Evolutionary conservation across 2,797 vertebrate species (phyloP).

Genomic region (Tauraco hartlaubi): DNA sequence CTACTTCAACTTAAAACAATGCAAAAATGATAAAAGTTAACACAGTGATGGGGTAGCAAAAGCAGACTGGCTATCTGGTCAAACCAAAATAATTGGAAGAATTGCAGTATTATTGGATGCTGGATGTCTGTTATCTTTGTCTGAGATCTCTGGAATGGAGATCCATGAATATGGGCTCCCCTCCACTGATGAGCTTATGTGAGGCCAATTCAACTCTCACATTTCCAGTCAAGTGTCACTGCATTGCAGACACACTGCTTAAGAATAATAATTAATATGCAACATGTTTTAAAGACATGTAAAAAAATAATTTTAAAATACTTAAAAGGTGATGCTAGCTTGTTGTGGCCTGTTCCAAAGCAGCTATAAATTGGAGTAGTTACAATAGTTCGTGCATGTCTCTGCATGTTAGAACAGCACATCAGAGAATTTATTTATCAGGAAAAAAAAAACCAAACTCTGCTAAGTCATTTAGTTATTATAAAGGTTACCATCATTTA

Average conservation of each 20-base stretch:
- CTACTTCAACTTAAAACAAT: neutral
- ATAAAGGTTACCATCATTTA: slow-evolving; percentile 22
- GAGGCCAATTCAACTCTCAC: neutral
- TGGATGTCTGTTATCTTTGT: neutral
- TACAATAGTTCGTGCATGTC: slow-evolving; percentile 55
- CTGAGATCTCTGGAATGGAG: neutral
- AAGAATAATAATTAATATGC: neutral
- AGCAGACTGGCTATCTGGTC: neutral
- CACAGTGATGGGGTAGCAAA: neutral
- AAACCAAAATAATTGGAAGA: neutral
- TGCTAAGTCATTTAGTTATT: slow-evolving; percentile 43
- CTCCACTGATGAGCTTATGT: neutral
- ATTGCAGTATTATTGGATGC: neutral
- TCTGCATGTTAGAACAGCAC: slow-evolving; percentile 49
- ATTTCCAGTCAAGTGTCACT: neutral
- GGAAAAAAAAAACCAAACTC: neutral
- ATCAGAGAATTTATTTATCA: slow-evolving; percentile 60
- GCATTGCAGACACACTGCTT: neutral
- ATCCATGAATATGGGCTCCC: neutral
- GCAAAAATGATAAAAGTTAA: neutral
- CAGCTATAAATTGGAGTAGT: slow-evolving; percentile 47
- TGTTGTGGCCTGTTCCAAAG: slow-evolving; percentile 60
- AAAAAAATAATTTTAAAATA: slow-evolving; percentile 40
- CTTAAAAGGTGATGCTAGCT: slow-evolving; percentile 54
- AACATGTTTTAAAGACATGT: slow-evolving; percentile 11